Evolutionary conservation across 2,113 vertebrate species (phyloP), one percentile per base, ranked within the genome.

Genomic region (Noturus placidus): DNA sequence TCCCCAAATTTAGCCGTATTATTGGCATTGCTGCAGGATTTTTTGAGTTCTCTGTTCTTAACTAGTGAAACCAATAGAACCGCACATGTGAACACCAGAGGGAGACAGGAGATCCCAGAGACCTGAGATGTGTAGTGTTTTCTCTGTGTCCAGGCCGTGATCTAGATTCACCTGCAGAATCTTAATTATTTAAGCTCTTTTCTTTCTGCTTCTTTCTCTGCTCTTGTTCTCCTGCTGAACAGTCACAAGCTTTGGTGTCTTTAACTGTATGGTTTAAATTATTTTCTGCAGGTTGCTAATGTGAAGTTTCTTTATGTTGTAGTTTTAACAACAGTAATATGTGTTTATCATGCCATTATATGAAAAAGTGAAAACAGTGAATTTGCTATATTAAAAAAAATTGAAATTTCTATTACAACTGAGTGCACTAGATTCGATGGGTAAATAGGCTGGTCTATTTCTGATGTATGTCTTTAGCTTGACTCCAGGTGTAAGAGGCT

Each of bases 161-260:
- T 94, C 92, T 93, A 90, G 83, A 83, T 93, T 93, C 91, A 83
- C 91, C 92, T 93, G 94, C 93, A 94, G 91, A 95, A 90, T 94
- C 90, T 95, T 89, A 96, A 95, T 94, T 88, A 94, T 95, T 94
- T 91, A 93, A 91, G 25, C 72, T 27, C 91, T 85, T 90, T 92
- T 79, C 56, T 54, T 54, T 74, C 70, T 52, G 25, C 35, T 63
- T 65, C 3, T 63, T 17, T 61, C 15, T 61, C 77, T 88, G 19
- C 13, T 67, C 46, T 33, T 20, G 14, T 87, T 82, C 11, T 76
- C 10, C 38, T 50, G 11, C 20, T 76, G 20, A 46, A 46, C 72
- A 46, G 11, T 14, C 22, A 76, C 42, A 50, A 10, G 19, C 20
- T 15, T 27, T 76, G 4, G 4, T 15, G 42, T 76, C 22, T 76